These are phyloP conservation scores for Brachionus asplanchnoidis DNA, from an alignment of 1,140 invertebrate species.

Conservation along the genomic window DNA sequence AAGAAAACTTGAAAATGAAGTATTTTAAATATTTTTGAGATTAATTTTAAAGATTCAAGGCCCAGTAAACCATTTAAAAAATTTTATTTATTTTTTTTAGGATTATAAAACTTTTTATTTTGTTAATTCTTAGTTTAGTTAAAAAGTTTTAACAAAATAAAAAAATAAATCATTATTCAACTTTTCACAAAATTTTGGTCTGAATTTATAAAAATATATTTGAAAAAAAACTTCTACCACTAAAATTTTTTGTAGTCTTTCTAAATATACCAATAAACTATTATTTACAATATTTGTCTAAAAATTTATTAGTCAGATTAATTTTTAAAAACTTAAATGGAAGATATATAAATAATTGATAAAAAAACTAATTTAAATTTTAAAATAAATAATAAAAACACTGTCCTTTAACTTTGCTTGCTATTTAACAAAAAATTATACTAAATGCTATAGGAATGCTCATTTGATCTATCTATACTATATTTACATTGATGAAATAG, in stretches of 20 bases:
- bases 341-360: background rate
- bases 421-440: background rate
- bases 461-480: background rate
- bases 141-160: too few relatives aligned
- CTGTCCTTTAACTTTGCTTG: background rate
- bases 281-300: background rate
- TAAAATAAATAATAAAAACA: background rate
- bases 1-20: too few relatives aligned
- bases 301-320: background rate
- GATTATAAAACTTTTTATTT: too few relatives aligned
- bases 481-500: slow-evolving; percentile 2
- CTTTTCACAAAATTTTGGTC: too few relatives aligned
- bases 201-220: background rate
- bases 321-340: background rate
- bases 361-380: background rate
- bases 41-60: too few relatives aligned
- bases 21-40: too few relatives aligned
- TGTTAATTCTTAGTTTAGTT: too few relatives aligned
- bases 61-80: too few relatives aligned
- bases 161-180: too few relatives aligned
- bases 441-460: background rate
- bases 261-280: background rate
- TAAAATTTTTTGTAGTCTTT: background rate
- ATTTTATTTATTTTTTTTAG: too few relatives aligned
- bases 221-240: background rate